Evolutionary conservation across 2,113 vertebrate genomes (phyloP).

Genomic region (Scolopax mira): DNA sequence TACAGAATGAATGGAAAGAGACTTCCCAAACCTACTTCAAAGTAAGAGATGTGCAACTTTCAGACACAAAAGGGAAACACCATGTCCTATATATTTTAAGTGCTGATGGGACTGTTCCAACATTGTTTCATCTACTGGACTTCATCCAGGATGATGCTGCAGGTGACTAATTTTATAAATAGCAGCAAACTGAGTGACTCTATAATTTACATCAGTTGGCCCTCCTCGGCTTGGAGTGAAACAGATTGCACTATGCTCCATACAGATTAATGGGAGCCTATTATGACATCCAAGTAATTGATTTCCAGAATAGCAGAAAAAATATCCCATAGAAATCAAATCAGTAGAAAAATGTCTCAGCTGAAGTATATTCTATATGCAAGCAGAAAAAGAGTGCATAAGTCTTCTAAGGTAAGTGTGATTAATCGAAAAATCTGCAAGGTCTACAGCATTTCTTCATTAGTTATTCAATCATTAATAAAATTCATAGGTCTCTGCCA

Average conservation of each 20-base stretch:
- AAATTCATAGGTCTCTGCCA: background rate
- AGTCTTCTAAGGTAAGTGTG: conserved; percentile 16
- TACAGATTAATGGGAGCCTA: conserved; percentile 2
- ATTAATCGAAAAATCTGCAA: conserved; percentile 32
- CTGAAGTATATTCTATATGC: background rate
- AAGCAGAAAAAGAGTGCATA: conserved; percentile 7
- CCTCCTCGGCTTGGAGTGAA: background rate
- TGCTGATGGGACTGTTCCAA: background rate
- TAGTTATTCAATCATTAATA: conserved; percentile 35
- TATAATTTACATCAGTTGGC: background rate
- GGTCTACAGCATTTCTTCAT: conserved; percentile 5
- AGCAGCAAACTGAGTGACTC: background rate
- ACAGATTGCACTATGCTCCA: background rate
- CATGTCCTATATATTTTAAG: background rate
- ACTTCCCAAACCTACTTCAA: background rate
- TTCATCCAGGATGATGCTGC: conserved; percentile 6
- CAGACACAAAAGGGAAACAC: background rate
- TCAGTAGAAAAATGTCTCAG: background rate
- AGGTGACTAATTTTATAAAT: conserved; percentile 46
- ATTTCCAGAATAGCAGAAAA: background rate
- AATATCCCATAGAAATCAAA: background rate
- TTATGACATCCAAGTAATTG: conserved; percentile 25
- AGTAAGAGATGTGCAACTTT: background rate
- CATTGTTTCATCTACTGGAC: background rate
- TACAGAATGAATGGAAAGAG: background rate